Conservation (phyloP, 2,113 vertebrate genomes). For the Entomyzon cyanotis region DNA sequence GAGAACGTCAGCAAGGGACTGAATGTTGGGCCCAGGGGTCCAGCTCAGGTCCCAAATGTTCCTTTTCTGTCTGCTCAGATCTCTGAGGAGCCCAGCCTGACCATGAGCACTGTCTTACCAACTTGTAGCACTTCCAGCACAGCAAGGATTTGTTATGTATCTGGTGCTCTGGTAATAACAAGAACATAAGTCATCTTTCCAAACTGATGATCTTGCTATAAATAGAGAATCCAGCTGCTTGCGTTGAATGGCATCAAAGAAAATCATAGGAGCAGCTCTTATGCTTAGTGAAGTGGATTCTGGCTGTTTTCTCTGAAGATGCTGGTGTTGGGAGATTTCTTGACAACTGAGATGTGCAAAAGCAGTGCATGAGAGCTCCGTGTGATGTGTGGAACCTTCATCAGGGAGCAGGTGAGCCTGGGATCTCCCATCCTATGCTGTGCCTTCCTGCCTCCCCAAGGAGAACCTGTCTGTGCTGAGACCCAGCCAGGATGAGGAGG, state of each 20-base stretch:
- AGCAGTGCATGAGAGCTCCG: not conserved
- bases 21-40: not conserved
- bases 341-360: not conserved
- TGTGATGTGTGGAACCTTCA: not conserved
- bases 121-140: not conserved
- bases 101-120: not conserved
- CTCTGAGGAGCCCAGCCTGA: not conserved
- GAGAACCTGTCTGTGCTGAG: not conserved
- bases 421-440: not conserved
- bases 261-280: constrained; percentile 22
- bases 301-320: constrained; percentile 10
- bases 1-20: not conserved
- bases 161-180: constrained; percentile 23
- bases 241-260: constrained; percentile 52
- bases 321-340: not conserved
- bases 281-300: constrained; percentile 28
- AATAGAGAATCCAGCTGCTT: constrained; percentile 67
- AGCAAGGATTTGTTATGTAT: not conserved
- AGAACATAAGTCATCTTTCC: constrained; percentile 6
- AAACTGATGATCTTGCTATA: constrained; percentile 57
- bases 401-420: not conserved
- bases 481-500: rapidly evolving
- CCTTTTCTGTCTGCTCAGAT: not conserved
- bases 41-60: not conserved
- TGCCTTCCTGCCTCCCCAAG: not conserved